Conservation (phyloP, 2,113 vertebrate species). For the Chitala chitala region DNA sequence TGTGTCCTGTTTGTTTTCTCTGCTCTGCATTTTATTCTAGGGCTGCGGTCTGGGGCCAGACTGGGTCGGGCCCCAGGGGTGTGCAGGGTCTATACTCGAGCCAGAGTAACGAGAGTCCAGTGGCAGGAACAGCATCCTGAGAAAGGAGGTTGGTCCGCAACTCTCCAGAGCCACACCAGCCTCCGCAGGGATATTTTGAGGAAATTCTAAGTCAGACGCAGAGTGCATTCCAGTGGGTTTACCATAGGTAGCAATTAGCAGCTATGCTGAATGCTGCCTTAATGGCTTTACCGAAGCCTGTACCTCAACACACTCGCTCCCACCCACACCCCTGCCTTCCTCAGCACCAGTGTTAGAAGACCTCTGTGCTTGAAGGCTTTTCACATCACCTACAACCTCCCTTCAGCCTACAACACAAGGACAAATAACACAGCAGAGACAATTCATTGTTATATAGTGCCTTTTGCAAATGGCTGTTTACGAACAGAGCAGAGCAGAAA, state of each 20-base stretch:
- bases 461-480: too few species aligned
- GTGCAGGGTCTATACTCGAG: slow-evolving; percentile 12
- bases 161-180: not conserved
- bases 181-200: not conserved
- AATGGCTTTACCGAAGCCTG: not conserved
- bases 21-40: slow-evolving; percentile 11
- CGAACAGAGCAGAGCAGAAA: too few species aligned
- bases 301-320: not conserved
- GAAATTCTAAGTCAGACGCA: slow-evolving; percentile 26
- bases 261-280: not conserved
- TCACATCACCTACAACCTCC: not conserved
- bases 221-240: slow-evolving; percentile 54
- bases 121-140: not conserved
- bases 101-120: slow-evolving; percentile 14
- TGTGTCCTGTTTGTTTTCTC: slow-evolving; percentile 10
- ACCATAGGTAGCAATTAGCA: slow-evolving; percentile 44
- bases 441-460: too few species aligned
- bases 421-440: too few species aligned
- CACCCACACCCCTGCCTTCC: not conserved
- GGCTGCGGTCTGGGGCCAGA: slow-evolving; percentile 14
- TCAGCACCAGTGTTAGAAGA: not conserved
- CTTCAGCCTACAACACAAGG: not conserved
- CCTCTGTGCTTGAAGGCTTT: not conserved
- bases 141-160: not conserved
- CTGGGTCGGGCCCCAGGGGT: not conserved